These are phyloP conservation scores for Diprion similis DNA, from an alignment of 1,140 invertebrate species.

Conservation along the genomic window DNA sequence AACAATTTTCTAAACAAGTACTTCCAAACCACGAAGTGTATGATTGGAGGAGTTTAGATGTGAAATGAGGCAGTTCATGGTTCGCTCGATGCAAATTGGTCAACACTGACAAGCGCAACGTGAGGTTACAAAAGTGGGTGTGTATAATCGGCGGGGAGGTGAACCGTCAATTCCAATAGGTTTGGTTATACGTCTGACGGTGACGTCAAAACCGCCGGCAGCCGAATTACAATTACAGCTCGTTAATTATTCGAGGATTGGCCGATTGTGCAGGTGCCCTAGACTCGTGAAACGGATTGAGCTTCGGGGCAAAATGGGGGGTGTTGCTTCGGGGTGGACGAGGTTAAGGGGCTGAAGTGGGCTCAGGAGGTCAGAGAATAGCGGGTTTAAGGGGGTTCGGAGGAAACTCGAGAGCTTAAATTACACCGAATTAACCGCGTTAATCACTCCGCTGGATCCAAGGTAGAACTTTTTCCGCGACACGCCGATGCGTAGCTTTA, in stretches of 20 bases:
- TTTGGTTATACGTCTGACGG: background rate
- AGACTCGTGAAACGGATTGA: conserved; percentile 14
- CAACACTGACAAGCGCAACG: too few relatives aligned
- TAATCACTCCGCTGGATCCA: conserved; percentile 36
- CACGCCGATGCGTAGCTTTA: background rate
- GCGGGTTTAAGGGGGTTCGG: background rate
- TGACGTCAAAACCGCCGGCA: conserved; percentile 15
- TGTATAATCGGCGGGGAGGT: background rate
- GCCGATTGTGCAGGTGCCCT: conserved; percentile 18
- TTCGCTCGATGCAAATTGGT: too few relatives aligned
- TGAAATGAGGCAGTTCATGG: too few relatives aligned
- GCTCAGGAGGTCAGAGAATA: background rate
- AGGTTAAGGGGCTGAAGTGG: conserved; percentile 16
- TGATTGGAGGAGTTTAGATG: too few relatives aligned
- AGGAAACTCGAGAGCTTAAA: conserved; percentile 21
- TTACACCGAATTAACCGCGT: conserved; percentile 47
- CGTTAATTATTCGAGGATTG: conserved; percentile 32
- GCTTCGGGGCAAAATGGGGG: conserved; percentile 14
- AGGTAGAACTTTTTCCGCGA: conserved; percentile 18
- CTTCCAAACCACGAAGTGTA: too few relatives aligned
- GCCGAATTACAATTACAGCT: conserved; percentile 35
- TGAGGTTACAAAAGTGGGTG: background rate
- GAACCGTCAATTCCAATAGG: conserved; percentile 13
- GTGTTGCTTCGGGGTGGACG: conserved; percentile 2
- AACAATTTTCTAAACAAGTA: too few relatives aligned